Base-by-base conservation (phyloP, 2,113 vertebrate species). In the Silurus meridionalis region DNA sequence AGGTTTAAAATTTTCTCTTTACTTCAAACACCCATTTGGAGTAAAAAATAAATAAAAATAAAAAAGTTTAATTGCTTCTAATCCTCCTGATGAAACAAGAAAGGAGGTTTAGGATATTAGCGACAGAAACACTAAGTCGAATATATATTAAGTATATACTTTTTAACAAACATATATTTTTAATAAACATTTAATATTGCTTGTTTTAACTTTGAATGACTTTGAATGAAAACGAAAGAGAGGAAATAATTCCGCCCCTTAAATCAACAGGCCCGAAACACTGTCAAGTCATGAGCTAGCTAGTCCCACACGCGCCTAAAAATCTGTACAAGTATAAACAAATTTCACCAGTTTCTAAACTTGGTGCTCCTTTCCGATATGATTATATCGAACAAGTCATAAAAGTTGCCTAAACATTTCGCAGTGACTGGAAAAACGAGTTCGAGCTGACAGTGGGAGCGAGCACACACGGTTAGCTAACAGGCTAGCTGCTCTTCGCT, bases 261-360 rank as follows among this genome's bases (percentile, higher is more conserved):
- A 21, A 87, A 77, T 84, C 89, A 88, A 87, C 89, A 85, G 90
- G 90, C 90, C 91, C 83, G 85, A 82, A 83, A 85, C 61, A 87
- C 60, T 82, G 84, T 87, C 85, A 87, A 86, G 80, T 82, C 86
- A 86, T 91, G 81, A 86, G 86, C 67, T 37, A 53, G 28, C 67
- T 77, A 69, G 23, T 19, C 21, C 13, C 50, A 75, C 21, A 74
- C 46, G 3, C 71, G 67, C 3, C 2, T 8, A 52, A 52, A 37
- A 50, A 75, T 11, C 9, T 0, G 0, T 6, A 23, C 46, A 21
- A 48, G 2, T 46, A 6, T 13, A 8, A 0, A 6, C 48, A 13
- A 52, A 11, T 23, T 9, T 9, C 1, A 11, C 21, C 17, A 23
- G 0, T 9, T 53, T 2, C 5, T 53, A 6, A 11, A 5, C n/a